A percentile compares a stretch with the other conserved stretches of the same genome.
These are phyloP conservation scores for Suricata suricatta DNA, from an alignment of 2,113 vertebrate species.

Conservation along the genomic window DNA sequence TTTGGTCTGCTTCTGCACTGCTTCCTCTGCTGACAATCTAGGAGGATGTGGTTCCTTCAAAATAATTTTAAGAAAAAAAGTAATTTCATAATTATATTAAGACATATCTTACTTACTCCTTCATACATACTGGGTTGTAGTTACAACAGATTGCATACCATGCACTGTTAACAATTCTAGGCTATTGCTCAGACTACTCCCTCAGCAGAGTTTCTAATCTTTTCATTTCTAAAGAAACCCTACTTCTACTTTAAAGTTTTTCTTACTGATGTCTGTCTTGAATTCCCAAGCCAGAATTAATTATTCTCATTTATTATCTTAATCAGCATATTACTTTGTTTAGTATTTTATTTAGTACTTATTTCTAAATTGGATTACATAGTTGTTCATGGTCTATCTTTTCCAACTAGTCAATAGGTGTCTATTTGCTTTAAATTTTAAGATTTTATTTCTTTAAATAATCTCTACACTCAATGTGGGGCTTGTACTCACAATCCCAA, in stretches of 20 bases:
- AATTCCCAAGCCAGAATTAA: constrained; percentile 38
- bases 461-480: background rate
- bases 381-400: background rate
- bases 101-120: background rate
- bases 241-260: background rate
- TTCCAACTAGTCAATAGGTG: background rate
- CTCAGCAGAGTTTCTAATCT: background rate
- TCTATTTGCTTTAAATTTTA: background rate
- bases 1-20: constrained; percentile 90
- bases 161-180: background rate
- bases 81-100: constrained; percentile 12
- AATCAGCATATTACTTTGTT: background rate
- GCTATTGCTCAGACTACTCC: background rate
- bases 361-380: constrained; percentile 6
- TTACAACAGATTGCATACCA: background rate
- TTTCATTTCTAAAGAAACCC: background rate
- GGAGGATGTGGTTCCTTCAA: constrained; percentile 95
- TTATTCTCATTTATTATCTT: constrained; percentile 28
- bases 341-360: constrained; percentile 18
- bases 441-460: background rate
- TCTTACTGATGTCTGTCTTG: background rate
- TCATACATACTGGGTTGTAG: background rate
- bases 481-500: background rate
- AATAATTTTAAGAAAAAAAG: constrained; percentile 70
- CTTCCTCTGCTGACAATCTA: constrained; percentile 94